Conservation (phyloP, 1,140 invertebrate genomes). For the Laodelphax striatellus region DNA sequence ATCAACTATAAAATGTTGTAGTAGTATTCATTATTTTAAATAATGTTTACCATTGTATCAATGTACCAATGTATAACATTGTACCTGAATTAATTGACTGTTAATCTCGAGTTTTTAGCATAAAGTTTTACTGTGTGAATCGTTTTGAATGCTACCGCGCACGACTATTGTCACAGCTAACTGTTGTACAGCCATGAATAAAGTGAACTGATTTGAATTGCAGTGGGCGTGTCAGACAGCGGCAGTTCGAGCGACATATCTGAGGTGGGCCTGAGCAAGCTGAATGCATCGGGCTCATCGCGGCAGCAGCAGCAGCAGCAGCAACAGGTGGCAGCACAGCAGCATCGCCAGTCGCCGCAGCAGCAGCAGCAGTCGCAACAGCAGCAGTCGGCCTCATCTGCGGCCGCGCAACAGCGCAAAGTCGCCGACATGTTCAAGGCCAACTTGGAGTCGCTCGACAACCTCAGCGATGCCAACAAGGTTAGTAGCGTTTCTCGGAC, state of each 20-base stretch:
- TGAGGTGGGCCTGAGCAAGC: not conserved
- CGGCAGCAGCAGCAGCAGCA: slow-evolving; percentile 3
- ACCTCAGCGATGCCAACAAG: slow-evolving; percentile 31
- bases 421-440: slow-evolving; percentile 46
- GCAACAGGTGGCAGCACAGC: not conserved
- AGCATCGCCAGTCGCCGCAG: not conserved
- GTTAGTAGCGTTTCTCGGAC: slow-evolving; percentile 10
- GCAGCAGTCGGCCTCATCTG: slow-evolving; percentile 8
- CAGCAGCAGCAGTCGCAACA: slow-evolving; percentile 4
- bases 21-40: too few relatives aligned
- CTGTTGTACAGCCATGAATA: too few relatives aligned
- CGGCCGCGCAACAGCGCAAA: slow-evolving; percentile 34
- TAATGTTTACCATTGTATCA: too few relatives aligned
- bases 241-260: not conserved
- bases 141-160: too few relatives aligned
- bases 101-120: too few relatives aligned
- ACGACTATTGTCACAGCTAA: too few relatives aligned
- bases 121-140: too few relatives aligned
- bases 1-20: too few relatives aligned
- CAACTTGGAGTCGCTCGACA: slow-evolving; percentile 58
- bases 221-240: not conserved
- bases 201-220: too few relatives aligned
- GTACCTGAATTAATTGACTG: too few relatives aligned
- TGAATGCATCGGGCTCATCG: not conserved
- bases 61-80: too few relatives aligned